A percentile compares a stretch with the other conserved stretches of the same genome.
Evolutionary conservation across 1,140 invertebrate genomes (phyloP).

Genomic region (Melanaphis sacchari): DNA sequence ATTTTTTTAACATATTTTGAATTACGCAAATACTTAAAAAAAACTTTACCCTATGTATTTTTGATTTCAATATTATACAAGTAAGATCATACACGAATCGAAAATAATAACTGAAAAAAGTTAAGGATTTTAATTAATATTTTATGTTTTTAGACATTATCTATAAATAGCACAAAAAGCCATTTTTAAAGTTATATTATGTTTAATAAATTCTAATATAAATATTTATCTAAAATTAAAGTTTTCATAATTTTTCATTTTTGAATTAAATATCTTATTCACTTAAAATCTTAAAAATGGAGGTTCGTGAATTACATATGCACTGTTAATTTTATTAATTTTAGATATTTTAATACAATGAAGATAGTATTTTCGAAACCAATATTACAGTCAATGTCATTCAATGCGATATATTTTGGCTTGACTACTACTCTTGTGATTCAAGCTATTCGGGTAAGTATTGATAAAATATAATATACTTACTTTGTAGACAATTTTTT

Average conservation of each 20-base stretch:
- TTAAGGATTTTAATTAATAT: too few relatives aligned
- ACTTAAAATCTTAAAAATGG: not conserved
- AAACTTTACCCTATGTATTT: not conserved
- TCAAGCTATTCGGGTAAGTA: not conserved
- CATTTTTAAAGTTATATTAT: not conserved
- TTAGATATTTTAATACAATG: constrained; percentile 6
- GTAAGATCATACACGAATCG: not conserved
- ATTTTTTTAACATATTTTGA: too few relatives aligned
- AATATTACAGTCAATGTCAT: not conserved
- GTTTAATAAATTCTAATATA: too few relatives aligned
- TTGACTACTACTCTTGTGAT: not conserved
- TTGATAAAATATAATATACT: not conserved
- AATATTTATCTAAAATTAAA: not conserved
- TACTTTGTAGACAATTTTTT: not conserved
- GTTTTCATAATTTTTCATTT: not conserved
- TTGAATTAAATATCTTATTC: not conserved
- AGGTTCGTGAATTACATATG: not conserved
- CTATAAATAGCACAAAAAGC: not conserved
- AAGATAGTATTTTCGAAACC: not conserved
- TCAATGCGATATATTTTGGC: constrained; percentile 4
- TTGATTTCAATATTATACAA: not conserved
- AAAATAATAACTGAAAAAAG: not conserved
- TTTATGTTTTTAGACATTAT: not conserved
- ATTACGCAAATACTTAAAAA: too few relatives aligned
- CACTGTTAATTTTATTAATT: not conserved